Evolutionary conservation across 35 echinoderm and acorn worm genomes (phyloP).

Genomic region (Heliocidaris erythrogramma): DNA sequence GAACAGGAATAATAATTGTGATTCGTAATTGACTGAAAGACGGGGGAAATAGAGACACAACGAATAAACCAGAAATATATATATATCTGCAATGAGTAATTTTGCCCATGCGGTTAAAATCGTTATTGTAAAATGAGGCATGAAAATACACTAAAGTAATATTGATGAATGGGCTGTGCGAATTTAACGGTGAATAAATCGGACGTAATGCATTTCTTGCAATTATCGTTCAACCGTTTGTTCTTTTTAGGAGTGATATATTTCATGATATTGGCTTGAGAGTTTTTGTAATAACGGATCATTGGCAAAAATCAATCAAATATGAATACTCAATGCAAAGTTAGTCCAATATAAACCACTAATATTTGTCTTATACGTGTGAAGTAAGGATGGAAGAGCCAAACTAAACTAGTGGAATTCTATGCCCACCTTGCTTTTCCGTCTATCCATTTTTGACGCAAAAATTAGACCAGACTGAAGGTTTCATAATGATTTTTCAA

Average conservation of each 20-base stretch:
- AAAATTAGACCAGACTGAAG: background rate
- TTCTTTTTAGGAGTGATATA: background rate
- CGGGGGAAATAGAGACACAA: background rate
- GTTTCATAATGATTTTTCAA: background rate
- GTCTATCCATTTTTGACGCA: background rate
- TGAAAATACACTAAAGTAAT: background rate
- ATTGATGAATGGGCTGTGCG: background rate
- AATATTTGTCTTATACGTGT: no score
- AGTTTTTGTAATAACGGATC: background rate
- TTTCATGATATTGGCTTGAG: background rate
- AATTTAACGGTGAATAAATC: background rate
- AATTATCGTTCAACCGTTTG: background rate
- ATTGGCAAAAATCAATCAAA: background rate
- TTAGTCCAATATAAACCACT: no score
- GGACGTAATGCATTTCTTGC: background rate
- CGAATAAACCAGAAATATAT: background rate
- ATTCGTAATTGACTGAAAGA: background rate
- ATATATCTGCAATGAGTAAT: background rate
- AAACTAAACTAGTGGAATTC: background rate
- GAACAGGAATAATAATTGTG: background rate
- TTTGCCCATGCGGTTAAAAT: background rate
- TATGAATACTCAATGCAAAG: no score
- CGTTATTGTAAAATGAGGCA: conserved; percentile 4
- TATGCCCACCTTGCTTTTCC: background rate
- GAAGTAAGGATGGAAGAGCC: no score